These are phyloP conservation scores for Hypselothyrea guttata DNA, from an alignment of 2,888 invertebrate species.

Conservation along the genomic window DNA sequence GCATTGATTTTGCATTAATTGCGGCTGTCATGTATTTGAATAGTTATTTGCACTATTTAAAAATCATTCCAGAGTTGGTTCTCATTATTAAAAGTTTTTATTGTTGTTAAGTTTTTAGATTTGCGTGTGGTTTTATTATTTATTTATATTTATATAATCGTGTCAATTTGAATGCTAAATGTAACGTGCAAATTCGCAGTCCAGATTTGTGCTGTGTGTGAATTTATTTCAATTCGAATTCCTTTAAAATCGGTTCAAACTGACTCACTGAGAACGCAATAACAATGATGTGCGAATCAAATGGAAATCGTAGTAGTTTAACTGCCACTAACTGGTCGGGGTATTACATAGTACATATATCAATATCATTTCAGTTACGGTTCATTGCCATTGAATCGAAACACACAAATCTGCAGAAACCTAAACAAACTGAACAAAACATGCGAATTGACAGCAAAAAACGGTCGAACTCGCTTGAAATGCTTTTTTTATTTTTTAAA, in stretches of 20 bases:
- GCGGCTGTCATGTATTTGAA: constrained; percentile 38
- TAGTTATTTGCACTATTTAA: constrained; percentile 42
- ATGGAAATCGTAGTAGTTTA: constrained; percentile 1
- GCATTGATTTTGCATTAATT: constrained; percentile 49
- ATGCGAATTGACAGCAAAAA: constrained; percentile 27
- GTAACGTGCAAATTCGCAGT: constrained; percentile 58
- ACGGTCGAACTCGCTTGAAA: constrained; percentile 9
- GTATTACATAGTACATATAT: constrained; percentile 44
- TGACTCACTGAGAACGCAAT: constrained; percentile 45
- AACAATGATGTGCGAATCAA: constrained; percentile 34
- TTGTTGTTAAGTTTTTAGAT: no score
- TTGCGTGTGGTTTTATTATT: constrained; percentile 19
- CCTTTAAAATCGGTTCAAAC: constrained; percentile 50
- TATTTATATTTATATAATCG: constrained; percentile 2
- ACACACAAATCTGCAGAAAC: constrained; percentile 66
- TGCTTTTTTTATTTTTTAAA: constrained; percentile 29
- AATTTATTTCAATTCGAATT: constrained; percentile 42
- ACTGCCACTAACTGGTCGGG: constrained; percentile 27
- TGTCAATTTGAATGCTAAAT: constrained; percentile 45
- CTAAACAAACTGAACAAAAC: constrained; percentile 26
- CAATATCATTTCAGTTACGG: constrained; percentile 52
- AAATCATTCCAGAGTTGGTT: constrained; percentile 1
- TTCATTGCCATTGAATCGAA: constrained; percentile 73
- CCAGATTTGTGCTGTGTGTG: no score
- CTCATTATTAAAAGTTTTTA: no score